These are phyloP conservation scores for Sarotherodon lohbergeri DNA, from an alignment of 2,113 vertebrate genomes.

Conservation along the genomic window DNA sequence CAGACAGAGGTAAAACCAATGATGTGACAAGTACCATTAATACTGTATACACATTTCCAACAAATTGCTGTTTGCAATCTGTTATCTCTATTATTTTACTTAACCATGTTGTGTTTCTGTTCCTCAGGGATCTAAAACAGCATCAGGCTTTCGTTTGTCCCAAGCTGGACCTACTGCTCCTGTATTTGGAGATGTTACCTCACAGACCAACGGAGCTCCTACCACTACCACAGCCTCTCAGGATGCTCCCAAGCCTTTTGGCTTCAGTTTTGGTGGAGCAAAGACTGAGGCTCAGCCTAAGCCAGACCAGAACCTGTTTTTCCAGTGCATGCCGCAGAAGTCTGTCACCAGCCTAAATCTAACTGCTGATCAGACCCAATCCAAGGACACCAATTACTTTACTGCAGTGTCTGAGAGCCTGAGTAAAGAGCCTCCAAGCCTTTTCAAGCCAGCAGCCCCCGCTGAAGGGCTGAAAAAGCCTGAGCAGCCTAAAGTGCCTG, in stretches of 20 bases:
- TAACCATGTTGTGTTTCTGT: background rate
- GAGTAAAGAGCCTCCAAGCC: conserved; percentile 78
- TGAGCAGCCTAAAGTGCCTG: conserved; percentile 80
- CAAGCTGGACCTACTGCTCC: conserved; percentile 69
- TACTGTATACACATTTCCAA: background rate
- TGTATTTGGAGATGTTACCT: conserved; percentile 80
- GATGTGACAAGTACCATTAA: background rate
- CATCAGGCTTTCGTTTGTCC: conserved; percentile 74
- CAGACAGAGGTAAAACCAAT: conserved; percentile 84
- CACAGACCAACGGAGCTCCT: conserved; percentile 82
- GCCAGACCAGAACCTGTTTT: conserved; percentile 95
- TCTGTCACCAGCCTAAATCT: conserved; percentile 71
- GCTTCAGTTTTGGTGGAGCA: conserved; percentile 82
- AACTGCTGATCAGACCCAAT: conserved; percentile 37
- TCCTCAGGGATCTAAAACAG: conserved; percentile 80
- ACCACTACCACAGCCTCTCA: conserved; percentile 72
- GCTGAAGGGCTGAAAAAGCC: conserved; percentile 66
- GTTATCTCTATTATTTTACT: background rate
- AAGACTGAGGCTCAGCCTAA: conserved; percentile 69
- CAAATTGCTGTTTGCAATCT: background rate
- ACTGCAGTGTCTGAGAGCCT: conserved; percentile 85
- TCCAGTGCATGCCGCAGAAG: conserved; percentile 96
- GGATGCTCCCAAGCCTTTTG: conserved; percentile 80
- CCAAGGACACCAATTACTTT: conserved; percentile 84
- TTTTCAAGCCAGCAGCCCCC: conserved; percentile 65